Conservation (phyloP, 2,888 invertebrate genomes). For the Eustalomyia histrio region DNA sequence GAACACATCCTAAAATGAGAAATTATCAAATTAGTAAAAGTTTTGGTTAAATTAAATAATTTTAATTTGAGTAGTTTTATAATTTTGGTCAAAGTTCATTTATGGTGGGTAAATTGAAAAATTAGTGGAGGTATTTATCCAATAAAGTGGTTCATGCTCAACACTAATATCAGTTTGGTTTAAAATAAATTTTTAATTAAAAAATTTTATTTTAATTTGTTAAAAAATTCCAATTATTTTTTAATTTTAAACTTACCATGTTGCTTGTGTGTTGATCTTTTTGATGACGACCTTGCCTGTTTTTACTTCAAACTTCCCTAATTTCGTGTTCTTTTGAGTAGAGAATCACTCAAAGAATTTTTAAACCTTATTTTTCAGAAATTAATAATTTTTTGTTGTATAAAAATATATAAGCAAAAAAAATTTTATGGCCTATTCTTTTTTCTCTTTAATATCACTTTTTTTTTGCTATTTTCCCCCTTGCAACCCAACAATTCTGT, state of each 20-base stretch:
- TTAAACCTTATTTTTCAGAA: slow-evolving; percentile 37
- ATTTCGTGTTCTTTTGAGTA: slow-evolving; percentile 37
- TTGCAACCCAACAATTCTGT: slow-evolving; percentile 50
- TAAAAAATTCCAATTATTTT: not conserved
- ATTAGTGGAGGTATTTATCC: not conserved
- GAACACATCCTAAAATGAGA: slow-evolving; percentile 92
- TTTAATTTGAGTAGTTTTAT: slow-evolving; percentile 47
- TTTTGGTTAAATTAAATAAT: slow-evolving; percentile 24
- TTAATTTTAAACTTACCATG: slow-evolving; percentile 65
- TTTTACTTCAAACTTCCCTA: slow-evolving; percentile 56
- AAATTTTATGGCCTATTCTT: slow-evolving; percentile 60
- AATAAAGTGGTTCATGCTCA: not conserved
- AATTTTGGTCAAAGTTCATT: slow-evolving; percentile 70
- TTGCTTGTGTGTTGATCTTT: slow-evolving; percentile 65
- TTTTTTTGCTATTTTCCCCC: slow-evolving; percentile 48
- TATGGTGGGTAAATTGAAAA: slow-evolving; percentile 20
- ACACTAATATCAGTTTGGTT: not conserved
- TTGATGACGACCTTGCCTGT: slow-evolving; percentile 64
- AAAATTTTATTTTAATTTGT: not conserved
- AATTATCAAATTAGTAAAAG: not conserved
- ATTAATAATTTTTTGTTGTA: slow-evolving; percentile 62
- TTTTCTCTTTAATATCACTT: slow-evolving; percentile 56
- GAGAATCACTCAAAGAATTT: slow-evolving; percentile 53
- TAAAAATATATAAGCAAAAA: slow-evolving; percentile 68
- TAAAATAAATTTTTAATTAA: no score